Evolutionary conservation across 2,113 vertebrate genomes (phyloP).

Genomic region (Cyphomyrus plagiostoma): DNA sequence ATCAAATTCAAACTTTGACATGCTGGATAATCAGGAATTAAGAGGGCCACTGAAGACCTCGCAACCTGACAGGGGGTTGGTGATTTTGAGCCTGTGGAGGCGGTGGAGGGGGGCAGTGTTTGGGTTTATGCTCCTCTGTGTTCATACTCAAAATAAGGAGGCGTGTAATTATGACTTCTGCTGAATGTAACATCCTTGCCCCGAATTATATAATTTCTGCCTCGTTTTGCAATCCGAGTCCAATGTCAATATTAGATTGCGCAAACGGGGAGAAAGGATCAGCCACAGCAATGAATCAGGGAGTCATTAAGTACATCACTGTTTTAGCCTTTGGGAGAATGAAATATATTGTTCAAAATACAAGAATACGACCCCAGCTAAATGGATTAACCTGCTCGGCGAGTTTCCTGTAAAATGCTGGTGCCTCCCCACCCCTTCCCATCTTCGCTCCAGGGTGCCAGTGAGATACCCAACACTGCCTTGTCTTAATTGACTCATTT

Average conservation of each 20-base stretch:
- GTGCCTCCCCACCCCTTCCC: neutral
- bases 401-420: neutral
- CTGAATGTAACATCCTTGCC: neutral
- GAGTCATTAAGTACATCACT: neutral
- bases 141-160: neutral
- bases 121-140: neutral
- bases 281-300: neutral
- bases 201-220: neutral
- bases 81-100: neutral
- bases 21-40: neutral
- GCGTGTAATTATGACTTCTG: neutral
- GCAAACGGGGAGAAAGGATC: neutral
- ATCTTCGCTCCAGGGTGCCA: neutral
- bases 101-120: neutral
- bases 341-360: neutral
- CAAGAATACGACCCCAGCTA: neutral
- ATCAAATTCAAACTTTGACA: conserved; percentile 19
- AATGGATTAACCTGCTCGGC: neutral
- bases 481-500: neutral
- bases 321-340: neutral
- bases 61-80: neutral
- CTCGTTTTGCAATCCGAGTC: neutral
- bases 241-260: neutral
- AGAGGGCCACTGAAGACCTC: neutral
- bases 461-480: neutral